Conservation (phyloP, 2,797 vertebrate species). For the Myotis planiceps region DNA sequence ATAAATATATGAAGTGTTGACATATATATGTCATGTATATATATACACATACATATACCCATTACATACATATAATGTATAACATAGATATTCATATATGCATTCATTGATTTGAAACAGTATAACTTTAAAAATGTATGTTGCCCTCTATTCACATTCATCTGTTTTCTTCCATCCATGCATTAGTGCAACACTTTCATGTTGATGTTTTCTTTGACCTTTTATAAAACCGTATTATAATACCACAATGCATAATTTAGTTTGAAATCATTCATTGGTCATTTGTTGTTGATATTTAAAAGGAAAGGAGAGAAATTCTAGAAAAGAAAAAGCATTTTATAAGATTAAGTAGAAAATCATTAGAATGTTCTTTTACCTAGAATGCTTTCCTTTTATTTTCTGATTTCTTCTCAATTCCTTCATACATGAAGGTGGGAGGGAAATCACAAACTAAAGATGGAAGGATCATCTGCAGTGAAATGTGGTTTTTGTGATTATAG, state of each 20-base stretch:
- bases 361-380: constrained; percentile 49
- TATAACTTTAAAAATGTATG: neutral
- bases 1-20: neutral
- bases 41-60: neutral
- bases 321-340: constrained; percentile 57
- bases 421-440: constrained; percentile 3
- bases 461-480: neutral
- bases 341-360: constrained; percentile 77
- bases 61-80: neutral
- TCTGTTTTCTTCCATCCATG: too few species aligned
- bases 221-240: neutral
- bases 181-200: too few species aligned
- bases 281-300: constrained; percentile 16
- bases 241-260: neutral
- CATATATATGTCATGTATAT: neutral
- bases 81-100: neutral
- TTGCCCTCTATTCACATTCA: neutral
- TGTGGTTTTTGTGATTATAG: constrained; percentile 30
- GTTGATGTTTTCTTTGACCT: neutral
- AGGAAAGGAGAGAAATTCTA: neutral
- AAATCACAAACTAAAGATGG: constrained; percentile 40
- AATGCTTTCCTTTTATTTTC: constrained; percentile 74
- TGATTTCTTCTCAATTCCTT: constrained; percentile 62
- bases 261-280: neutral
- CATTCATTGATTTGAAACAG: neutral